phyloP scores from a whole-genome alignment of 1,140 invertebrate genomes.

The Mylabris phalerata region DNA sequence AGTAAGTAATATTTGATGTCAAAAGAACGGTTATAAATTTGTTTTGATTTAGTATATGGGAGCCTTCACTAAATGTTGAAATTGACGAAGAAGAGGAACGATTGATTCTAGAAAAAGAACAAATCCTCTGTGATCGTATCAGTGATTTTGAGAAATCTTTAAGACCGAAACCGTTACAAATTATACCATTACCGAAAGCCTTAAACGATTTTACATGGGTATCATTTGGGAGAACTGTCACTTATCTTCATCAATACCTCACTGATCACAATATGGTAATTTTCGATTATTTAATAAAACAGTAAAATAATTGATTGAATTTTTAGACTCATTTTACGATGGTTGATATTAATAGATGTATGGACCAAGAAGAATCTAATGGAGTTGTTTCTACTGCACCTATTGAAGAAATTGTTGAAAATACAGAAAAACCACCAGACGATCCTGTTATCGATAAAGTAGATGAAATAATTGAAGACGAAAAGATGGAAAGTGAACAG shows the following conservation, averaged over 20 bases:
- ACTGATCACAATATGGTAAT: slow-evolving; percentile 46
- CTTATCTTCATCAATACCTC: slow-evolving; percentile 61
- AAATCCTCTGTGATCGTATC: slow-evolving; percentile 53
- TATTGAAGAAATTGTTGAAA: background rate
- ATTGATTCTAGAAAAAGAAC: slow-evolving; percentile 56
- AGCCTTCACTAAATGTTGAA: slow-evolving; percentile 48
- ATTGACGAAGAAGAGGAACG: slow-evolving; percentile 53
- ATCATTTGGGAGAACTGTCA: slow-evolving; percentile 57
- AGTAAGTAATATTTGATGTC: slow-evolving; percentile 41
- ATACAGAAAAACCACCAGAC: background rate
- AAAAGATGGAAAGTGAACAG: slow-evolving; percentile 25
- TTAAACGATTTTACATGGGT: slow-evolving; percentile 58
- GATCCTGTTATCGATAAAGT: slow-evolving; percentile 37
- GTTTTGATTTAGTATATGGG: slow-evolving; percentile 39
- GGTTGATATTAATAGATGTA: slow-evolving; percentile 38
- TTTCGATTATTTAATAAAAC: slow-evolving; percentile 1
- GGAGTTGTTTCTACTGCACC: background rate
- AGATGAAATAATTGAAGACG: slow-evolving; percentile 41
- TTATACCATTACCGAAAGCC: slow-evolving; percentile 53
- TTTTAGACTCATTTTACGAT: slow-evolving; percentile 38
- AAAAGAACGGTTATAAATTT: slow-evolving; percentile 4
- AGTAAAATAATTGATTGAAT: slow-evolving; percentile 1
- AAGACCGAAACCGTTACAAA: slow-evolving; percentile 48
- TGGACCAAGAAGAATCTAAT: slow-evolving; percentile 28
- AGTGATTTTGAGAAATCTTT: slow-evolving; percentile 49